Evolutionary conservation across 1,140 invertebrate species (phyloP).

Genomic region (Ceratina australensis): DNA sequence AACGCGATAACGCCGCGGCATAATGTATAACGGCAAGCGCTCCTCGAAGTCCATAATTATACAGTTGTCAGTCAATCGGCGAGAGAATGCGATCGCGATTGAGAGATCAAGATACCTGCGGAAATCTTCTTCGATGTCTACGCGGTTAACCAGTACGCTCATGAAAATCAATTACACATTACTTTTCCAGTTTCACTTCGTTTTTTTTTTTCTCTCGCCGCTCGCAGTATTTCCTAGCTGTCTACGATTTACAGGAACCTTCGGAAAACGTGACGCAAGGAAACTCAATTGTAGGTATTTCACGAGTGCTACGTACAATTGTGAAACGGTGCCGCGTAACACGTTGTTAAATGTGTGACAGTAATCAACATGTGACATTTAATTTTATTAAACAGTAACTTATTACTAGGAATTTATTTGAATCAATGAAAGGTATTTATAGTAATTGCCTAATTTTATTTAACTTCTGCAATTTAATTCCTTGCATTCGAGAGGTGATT

Average conservation of each 20-base stretch:
- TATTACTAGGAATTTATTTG: too few relatives aligned
- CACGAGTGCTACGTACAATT: too few relatives aligned
- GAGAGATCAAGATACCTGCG: slow-evolving; percentile 63
- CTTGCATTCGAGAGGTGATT: too few relatives aligned
- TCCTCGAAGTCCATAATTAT: slow-evolving; percentile 62
- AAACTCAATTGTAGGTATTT: too few relatives aligned
- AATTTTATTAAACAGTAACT: too few relatives aligned
- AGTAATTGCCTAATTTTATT: too few relatives aligned
- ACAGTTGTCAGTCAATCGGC: slow-evolving; percentile 61
- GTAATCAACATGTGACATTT: too few relatives aligned
- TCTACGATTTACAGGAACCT: background rate
- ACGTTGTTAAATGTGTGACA: too few relatives aligned
- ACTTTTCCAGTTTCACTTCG: background rate
- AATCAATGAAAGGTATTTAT: too few relatives aligned
- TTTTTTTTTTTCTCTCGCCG: background rate
- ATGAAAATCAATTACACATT: slow-evolving; percentile 8
- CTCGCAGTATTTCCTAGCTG: background rate
- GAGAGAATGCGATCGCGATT: slow-evolving; percentile 60
- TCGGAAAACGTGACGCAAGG: too few relatives aligned
- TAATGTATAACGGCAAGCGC: slow-evolving; percentile 51
- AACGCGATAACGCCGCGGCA: slow-evolving; percentile 33
- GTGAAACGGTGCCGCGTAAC: too few relatives aligned
- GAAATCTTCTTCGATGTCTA: slow-evolving; percentile 31
- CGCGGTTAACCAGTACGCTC: background rate
- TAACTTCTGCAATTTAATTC: too few relatives aligned